Percentiles rank a stretch among this genome's conserved stretches.
phyloP scores from a whole-genome alignment of 2,113 vertebrate species.

The Crotalus viridis region DNA sequence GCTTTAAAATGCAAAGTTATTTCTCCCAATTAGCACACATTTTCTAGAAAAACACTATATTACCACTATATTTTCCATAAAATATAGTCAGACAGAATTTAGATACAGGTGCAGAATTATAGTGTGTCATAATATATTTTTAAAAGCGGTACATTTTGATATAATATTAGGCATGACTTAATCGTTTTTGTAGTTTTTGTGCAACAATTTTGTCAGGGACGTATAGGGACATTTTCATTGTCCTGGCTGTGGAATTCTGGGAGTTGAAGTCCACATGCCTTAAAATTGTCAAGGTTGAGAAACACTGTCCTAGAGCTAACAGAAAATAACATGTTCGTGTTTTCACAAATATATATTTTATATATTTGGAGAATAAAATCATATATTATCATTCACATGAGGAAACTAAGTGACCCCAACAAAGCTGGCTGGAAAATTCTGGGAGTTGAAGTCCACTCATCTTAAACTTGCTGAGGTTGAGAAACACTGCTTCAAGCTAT shows the following conservation, averaged over 20 bases:
- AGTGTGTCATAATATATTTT: not conserved
- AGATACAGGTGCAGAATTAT: not conserved
- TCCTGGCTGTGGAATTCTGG: too few relatives aligned
- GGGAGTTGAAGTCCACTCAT: not conserved
- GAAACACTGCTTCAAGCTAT: not conserved
- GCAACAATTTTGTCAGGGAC: not conserved
- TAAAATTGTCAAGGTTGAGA: too few relatives aligned
- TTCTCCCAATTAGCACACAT: not conserved
- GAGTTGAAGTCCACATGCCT: too few relatives aligned
- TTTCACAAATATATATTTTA: not conserved
- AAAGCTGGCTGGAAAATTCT: not conserved
- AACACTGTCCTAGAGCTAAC: not conserved
- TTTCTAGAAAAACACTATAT: not conserved
- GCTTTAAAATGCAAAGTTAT: slow-evolving; percentile 3
- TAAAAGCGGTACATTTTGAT: not conserved
- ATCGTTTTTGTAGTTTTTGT: not conserved
- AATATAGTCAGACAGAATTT: not conserved
- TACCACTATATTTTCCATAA: not conserved
- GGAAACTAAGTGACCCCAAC: not conserved
- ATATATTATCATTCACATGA: not conserved
- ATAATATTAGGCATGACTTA: not conserved
- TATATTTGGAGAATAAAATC: too few relatives aligned
- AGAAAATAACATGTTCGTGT: not conserved
- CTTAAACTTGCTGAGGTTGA: too few relatives aligned
- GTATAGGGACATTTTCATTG: not conserved